phyloP scores from a whole-genome alignment of 1,140 invertebrate species.

The Heliconius melpomene region DNA sequence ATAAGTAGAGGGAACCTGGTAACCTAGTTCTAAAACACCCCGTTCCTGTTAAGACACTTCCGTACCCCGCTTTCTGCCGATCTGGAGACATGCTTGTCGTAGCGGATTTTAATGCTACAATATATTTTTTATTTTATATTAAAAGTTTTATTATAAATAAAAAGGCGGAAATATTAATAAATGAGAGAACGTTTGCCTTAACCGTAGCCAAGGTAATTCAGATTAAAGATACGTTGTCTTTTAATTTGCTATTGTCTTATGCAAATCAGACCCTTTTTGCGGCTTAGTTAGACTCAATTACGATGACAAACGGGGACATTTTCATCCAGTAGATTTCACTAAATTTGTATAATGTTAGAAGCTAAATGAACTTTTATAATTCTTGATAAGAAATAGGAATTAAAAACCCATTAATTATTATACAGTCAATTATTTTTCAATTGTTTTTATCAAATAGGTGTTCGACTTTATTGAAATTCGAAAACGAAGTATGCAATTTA shows the following conservation, averaged over 20 bases:
- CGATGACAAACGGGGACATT: constrained; percentile 60
- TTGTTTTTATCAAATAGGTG: not conserved
- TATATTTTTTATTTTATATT: too few species aligned
- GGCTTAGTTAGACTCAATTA: constrained; percentile 51
- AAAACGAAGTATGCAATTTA: not conserved
- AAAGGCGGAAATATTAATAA: constrained; percentile 19
- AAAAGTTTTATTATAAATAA: not conserved
- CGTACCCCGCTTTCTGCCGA: too few species aligned
- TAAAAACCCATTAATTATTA: not conserved
- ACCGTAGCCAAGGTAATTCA: constrained; percentile 43
- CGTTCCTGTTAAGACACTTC: too few species aligned
- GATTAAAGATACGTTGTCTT: constrained; percentile 58
- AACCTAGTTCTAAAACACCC: too few species aligned
- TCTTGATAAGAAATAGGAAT: not conserved
- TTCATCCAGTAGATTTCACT: constrained; percentile 50
- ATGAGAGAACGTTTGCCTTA: constrained; percentile 17
- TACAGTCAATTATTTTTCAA: not conserved
- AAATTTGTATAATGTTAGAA: constrained; percentile 36
- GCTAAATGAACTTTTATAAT: not conserved
- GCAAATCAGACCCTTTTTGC: constrained; percentile 66
- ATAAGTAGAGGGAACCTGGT: too few species aligned
- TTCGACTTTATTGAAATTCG: not conserved
- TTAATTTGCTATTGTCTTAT: constrained; percentile 65
- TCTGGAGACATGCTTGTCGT: too few species aligned
- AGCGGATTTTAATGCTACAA: too few species aligned